Base-by-base conservation (phyloP, 1,140 invertebrate species). In the Ostrea edulis region DNA sequence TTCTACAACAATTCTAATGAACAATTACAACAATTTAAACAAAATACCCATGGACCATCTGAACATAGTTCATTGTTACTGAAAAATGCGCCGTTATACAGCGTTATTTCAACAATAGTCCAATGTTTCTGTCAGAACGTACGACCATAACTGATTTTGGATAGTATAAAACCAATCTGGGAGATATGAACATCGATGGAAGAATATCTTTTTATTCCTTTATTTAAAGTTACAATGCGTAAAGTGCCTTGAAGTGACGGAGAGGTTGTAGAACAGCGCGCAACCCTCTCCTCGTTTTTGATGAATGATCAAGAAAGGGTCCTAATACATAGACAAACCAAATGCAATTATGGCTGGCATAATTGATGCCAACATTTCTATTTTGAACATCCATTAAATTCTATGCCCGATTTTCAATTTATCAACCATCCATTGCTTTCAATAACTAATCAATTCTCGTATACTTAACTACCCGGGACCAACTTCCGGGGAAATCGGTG, bases 391-490 rank as follows among this genome's bases (percentile, higher is more conserved):
- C 68, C 68, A 77, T 77, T 77, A 77, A 77, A 25, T 77, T 44
- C 68, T 77, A 77, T 77, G 68, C 25, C 68, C 22, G 68, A 77
- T 77, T 77, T 77, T 77, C 29, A 77, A 77, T 77, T 35, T 77
- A 77, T 77, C 68, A 77, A 77, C 68, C 68, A 77, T 35, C 68
- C 25, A 77, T 25, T 77, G 84, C 52, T 65, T 77, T 25, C 68
- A 77, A 77, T 77, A 77, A 77, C 53, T n/a, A 71, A 86, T 86
- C 85, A 86, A 86, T 86, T 68, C 62, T 68, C 85, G 58, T 68
- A 86, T 71, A 86, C 85, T 58, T 53, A 54, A 53, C 65, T 86
- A 86, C 85, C 85, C 85, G 85, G 85, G 65, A 52, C 25, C 68
- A 22, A 86, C 68, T 86, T 86, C 85, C 85, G 85, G 62, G 62